Evolutionary conservation across 2,888 invertebrate genomes (phyloP).

Genomic region (Tinea semifulvella): DNA sequence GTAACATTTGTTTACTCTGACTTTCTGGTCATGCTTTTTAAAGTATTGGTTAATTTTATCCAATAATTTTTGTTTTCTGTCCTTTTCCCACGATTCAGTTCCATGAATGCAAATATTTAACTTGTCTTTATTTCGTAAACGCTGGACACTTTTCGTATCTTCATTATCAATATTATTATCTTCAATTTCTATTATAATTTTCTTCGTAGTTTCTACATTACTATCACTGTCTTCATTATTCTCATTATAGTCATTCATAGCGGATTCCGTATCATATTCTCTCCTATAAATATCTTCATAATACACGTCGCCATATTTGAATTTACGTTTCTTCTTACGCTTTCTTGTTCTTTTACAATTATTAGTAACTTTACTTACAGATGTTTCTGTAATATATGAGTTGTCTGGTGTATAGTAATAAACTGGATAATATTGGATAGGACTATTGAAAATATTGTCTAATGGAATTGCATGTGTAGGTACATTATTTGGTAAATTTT

Average conservation of each 20-base stretch:
- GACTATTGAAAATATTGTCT: not conserved
- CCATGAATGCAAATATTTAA: slow-evolving; percentile 7
- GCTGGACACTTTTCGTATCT: not conserved
- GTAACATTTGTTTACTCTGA: slow-evolving; percentile 4
- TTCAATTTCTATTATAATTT: slow-evolving; percentile 8
- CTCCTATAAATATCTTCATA: not conserved
- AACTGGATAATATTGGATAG: slow-evolving; percentile 1
- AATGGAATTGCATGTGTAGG: not conserved
- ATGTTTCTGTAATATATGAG: not conserved
- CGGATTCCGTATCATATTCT: not conserved
- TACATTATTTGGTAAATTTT: not conserved
- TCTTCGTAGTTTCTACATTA: not conserved
- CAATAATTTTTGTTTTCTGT: not conserved
- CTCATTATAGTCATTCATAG: not conserved
- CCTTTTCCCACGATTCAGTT: not conserved
- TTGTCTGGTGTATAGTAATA: not conserved
- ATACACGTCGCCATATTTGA: no score
- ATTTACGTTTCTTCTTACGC: not conserved
- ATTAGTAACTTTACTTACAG: not conserved
- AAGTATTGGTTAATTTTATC: not conserved
- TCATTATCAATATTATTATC: not conserved
- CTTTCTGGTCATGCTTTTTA: not conserved
- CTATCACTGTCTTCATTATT: not conserved
- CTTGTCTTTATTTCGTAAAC: not conserved
- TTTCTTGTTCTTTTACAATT: not conserved